Evolutionary conservation across 2,113 vertebrate genomes (phyloP), one percentile per base, ranked within the genome.

Genomic region (Actenoides lindsayi): DNA sequence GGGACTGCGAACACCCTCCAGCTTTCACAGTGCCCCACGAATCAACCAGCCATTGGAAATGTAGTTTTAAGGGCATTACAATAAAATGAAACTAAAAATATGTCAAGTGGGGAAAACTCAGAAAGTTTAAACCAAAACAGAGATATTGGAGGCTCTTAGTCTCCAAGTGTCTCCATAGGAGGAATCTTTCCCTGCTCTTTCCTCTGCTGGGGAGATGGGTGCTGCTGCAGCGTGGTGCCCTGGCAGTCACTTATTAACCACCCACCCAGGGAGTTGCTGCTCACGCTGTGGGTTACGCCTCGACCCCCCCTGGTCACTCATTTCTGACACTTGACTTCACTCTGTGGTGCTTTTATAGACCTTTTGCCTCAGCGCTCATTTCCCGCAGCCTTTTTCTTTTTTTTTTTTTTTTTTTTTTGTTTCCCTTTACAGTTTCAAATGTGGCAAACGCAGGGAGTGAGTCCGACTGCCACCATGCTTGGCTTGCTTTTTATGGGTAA

Each of bases 251-350:
- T 93, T 48, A 90, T 96, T 94, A 96, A 96, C 79, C 1, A 0
- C 79, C 48, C 3, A 2, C 86, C 93, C 0, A 0, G n/a, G 75
- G 60, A 87, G 65, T 37, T 85, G 75, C 82, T 92, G 88, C 89
- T 28, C 51, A 71, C 2, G 5, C 65, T 42, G 57, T 0, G 0
- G 44, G 31, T 93, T 87, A 46, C 0, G 4, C 27, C 60, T 48
- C 6, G 19, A 46, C 88, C 76, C 37, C 37, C 69, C 63, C 90
- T 28, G 27, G 73, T 73, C 51, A 41, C 64, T 90, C 57, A 67
- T 84, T 93, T 92, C 86, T 92, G 86, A 94, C 53, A 83, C 88
- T 83, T 92, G 83, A 79, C 75, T 95, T 94, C 90, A 95, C 83
- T 81, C 35, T 53, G 33, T 8, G 3, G 19, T 51, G 44, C n/a